These are phyloP conservation scores for Aviceda subcristata DNA, from an alignment of 2,113 vertebrate genomes.

Conservation along the genomic window DNA sequence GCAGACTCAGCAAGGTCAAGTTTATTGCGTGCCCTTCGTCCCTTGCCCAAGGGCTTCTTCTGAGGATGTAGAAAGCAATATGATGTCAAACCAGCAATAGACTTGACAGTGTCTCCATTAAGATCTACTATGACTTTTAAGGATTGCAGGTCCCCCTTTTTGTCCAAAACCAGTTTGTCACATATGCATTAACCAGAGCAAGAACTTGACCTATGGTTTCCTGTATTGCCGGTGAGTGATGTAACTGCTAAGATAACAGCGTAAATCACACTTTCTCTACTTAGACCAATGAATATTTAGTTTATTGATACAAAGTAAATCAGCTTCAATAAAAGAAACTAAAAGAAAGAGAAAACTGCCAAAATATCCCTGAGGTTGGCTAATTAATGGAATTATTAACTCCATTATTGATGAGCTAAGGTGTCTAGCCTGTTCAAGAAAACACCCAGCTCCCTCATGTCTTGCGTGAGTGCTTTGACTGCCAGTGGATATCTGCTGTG, in stretches of 20 bases:
- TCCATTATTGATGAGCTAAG: neutral
- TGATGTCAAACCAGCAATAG: neutral
- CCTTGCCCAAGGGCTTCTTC: neutral
- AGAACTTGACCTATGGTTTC: neutral
- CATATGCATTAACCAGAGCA: neutral
- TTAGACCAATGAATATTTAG: neutral
- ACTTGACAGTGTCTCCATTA: neutral
- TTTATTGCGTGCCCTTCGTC: neutral
- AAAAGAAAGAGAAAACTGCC: neutral
- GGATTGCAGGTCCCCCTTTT: neutral
- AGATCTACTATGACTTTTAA: neutral
- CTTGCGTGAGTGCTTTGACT: neutral
- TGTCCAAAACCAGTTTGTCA: neutral
- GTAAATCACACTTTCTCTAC: neutral
- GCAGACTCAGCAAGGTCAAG: neutral
- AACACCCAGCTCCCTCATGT: neutral
- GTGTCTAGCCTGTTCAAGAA: neutral
- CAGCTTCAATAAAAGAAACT: neutral
- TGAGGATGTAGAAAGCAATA: neutral
- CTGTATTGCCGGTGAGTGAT: neutral
- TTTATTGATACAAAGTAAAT: neutral
- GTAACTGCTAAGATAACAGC: neutral
- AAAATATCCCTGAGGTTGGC: neutral
- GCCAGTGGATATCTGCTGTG: neutral
- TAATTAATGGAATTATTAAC: neutral